Conservation (phyloP, 2,888 invertebrate species). For the Priocnemis perturbator region DNA sequence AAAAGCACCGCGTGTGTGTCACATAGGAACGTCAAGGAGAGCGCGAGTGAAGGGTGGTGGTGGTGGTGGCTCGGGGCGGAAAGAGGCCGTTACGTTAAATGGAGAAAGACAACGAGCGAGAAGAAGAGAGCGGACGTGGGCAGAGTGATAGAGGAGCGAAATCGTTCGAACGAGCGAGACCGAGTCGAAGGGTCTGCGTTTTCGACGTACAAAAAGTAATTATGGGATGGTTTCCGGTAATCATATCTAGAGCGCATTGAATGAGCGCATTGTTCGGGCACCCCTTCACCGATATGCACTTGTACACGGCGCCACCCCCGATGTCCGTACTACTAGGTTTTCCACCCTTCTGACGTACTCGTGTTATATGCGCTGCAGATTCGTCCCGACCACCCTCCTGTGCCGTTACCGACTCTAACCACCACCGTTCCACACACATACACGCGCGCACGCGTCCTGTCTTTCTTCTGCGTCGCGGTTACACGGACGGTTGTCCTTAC, state of each 20-base stretch:
- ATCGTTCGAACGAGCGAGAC: constrained; percentile 20
- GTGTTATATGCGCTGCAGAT: constrained; percentile 17
- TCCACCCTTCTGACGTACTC: constrained; percentile 23
- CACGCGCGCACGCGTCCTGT: too few relatives aligned
- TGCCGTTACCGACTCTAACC: too few relatives aligned
- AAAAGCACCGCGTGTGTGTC: constrained; percentile 49
- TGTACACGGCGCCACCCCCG: constrained; percentile 58
- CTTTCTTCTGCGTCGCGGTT: constrained; percentile 26
- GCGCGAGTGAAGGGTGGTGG: not conserved
- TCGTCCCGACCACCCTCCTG: constrained; percentile 7
- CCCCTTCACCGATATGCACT: constrained; percentile 70
- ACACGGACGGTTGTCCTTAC: constrained; percentile 43
- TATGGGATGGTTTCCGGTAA: constrained; percentile 75
- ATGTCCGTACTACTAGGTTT: constrained; percentile 21
- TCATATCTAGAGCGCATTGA: constrained; percentile 74
- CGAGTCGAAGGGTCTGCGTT: constrained; percentile 44
- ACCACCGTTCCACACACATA: too few relatives aligned
- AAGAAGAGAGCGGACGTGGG: not conserved
- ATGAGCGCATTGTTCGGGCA: constrained; percentile 73
- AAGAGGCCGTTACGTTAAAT: constrained; percentile 41
- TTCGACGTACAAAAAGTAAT: constrained; percentile 73
- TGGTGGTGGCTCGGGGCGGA: constrained; percentile 33
- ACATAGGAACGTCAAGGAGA: constrained; percentile 40
- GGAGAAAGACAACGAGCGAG: constrained; percentile 4
- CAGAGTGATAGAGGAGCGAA: constrained; percentile 3